Evolutionary conservation across 2,797 vertebrate species (phyloP), one percentile per base, ranked within the genome.

Genomic region (Nannoperca obscura): DNA sequence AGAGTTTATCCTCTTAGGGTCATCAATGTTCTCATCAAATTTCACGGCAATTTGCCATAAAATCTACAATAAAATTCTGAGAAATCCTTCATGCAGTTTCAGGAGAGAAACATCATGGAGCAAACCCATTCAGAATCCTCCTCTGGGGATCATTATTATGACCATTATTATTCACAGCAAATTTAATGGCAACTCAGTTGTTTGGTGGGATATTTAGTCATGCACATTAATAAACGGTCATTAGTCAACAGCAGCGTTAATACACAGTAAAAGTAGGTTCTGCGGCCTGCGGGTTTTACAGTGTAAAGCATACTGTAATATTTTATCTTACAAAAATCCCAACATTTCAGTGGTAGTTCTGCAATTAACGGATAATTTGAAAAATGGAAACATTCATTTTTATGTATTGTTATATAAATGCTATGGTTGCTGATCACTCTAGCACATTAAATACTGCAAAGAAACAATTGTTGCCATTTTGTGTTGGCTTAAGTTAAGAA

Each of bases 1-100:
- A 71, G 24, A 52, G 54, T 73, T 67, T 46, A 53, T 67, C 36
- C 52, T 62, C 44, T 64, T 34, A 30, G 30, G 17, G 10, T 69
- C 44, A 24, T 36, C 65, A 71, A 44, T 47, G 58, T 54, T 63
- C 50, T 47, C 50, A 12, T 19, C 11, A 49, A 50, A 55, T 57
- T 49, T 14, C 20, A 34, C 34, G n/a, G 36, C 32, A 47, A 54
- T 67, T 57, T 67, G 8, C 38, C 19, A 61, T 24, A 2, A 13
- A 60, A 32, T 60, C 32, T 68, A 57, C 32, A 63, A 30, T 80
- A 15, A 58, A 34, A 49, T 50, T 49, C 42, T 22, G 40, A 68
- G 70, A 62, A 63, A 49, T 32, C 17, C 24, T 40, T 44, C 71
- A 32, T 47, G 71, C 58, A 50, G 15, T 34, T 57, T 12, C 20